These are phyloP conservation scores for Graphium colonna DNA, from an alignment of 2,888 invertebrate species.

Conservation along the genomic window DNA sequence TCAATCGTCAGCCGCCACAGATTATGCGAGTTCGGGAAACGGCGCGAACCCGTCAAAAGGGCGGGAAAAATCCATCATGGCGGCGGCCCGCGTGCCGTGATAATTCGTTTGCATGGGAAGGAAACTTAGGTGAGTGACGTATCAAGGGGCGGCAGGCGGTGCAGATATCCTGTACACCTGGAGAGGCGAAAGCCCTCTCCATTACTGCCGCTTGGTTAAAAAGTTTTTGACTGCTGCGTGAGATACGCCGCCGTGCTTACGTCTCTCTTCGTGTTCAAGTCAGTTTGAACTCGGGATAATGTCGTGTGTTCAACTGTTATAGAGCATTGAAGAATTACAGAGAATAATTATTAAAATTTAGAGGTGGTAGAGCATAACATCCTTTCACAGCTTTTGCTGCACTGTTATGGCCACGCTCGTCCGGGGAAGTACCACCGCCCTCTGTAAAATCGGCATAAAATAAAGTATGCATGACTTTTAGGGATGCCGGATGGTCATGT, in stretches of 20 bases:
- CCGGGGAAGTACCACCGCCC: no score
- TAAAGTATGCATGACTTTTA: no score
- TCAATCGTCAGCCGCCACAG: conserved; percentile 5
- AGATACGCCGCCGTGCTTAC: conserved; percentile 48
- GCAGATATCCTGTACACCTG: conserved; percentile 53
- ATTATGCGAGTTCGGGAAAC: conserved; percentile 10
- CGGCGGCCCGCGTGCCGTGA: conserved; percentile 43
- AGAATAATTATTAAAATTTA: no score
- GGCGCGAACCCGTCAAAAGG: conserved; percentile 22
- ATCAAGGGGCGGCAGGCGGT: conserved; percentile 55
- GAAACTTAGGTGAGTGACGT: conserved; percentile 72
- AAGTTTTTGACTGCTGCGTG: conserved; percentile 59
- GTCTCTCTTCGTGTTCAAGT: background rate
- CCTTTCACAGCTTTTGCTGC: no score
- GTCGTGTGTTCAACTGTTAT: no score
- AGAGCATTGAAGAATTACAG: no score
- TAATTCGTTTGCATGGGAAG: conserved; percentile 43
- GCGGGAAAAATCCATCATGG: conserved; percentile 45
- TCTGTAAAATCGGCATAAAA: no score
- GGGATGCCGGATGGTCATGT: no score
- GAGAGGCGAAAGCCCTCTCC: conserved; percentile 38
- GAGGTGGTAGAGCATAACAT: no score
- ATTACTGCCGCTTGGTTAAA: conserved; percentile 50
- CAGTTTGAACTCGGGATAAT: no score
- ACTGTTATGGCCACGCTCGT: no score